Evolutionary conservation across 2,797 vertebrate genomes (phyloP).

Genomic region (Rhinatrema bivittatum): DNA sequence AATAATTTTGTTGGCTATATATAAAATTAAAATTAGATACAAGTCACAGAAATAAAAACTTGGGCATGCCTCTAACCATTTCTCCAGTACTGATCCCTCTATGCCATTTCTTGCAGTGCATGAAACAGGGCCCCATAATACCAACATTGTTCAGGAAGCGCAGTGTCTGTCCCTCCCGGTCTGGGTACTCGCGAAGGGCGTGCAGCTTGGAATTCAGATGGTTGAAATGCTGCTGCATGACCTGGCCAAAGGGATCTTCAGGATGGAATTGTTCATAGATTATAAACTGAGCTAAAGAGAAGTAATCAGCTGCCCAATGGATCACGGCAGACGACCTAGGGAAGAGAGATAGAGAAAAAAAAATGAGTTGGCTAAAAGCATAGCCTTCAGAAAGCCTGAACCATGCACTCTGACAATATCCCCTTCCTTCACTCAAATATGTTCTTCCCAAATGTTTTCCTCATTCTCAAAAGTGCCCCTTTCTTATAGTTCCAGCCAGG

Average conservation of each 20-base stretch:
- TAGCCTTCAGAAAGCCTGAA: background rate
- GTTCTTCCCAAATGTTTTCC: no score
- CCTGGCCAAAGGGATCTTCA: conserved; percentile 66
- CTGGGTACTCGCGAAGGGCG: conserved; percentile 60
- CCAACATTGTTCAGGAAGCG: conserved; percentile 66
- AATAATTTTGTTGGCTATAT: no score
- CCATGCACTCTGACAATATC: background rate
- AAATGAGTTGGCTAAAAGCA: background rate
- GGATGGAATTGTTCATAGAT: conserved; percentile 84
- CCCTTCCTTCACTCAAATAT: no score
- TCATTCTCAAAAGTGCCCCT: no score
- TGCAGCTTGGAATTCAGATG: conserved; percentile 65
- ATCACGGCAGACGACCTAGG: conserved; percentile 71
- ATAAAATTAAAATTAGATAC: no score
- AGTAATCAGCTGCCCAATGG: conserved; percentile 64
- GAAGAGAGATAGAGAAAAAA: background rate
- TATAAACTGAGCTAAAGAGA: conserved; percentile 65
- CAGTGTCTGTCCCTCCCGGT: conserved; percentile 56
- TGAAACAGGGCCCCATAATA: background rate
- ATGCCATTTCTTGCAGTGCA: no score
- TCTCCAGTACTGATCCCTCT: no score
- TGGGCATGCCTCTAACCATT: no score
- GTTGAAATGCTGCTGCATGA: conserved; percentile 81
- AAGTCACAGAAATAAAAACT: no score
- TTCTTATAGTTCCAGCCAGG: no score